Evolutionary conservation across 2,797 vertebrate genomes (phyloP), one percentile per base, ranked within the genome.

Genomic region (Tiaroga cobitis): DNA sequence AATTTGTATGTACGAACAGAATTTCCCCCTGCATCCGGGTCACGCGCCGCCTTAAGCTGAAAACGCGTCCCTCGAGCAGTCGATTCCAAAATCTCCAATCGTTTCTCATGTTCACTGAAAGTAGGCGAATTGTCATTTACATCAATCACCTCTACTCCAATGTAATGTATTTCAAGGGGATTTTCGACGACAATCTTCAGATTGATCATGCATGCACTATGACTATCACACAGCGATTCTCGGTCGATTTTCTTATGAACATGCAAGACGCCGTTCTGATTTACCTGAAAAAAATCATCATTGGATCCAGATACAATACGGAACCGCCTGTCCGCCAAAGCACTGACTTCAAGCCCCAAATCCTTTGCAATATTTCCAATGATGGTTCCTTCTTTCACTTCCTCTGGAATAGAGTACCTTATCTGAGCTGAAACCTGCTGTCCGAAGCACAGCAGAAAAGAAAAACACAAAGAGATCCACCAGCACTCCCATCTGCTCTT

Each of bases 301-400:
- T 87, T 88, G 1, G 92, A 90, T 84, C 94, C 92, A 70, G 95
- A 94, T 18, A 96, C 89, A 39, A 96, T 94, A 61, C 95, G 94
- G 81, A 95, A 93, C 72, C 93, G 90, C 54, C 92, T 90, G 1
- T 90, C 87, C 8, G 32, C 87, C 86, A 96, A 90, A 68, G 91
- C 87, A 8, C 51, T 73, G 7, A 90, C 46, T 80, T 95, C 93
- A 83, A 96, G 81, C 0, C 94, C 94, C 13, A 96, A 85, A 82
- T 97, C 96, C 85, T 94, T 95, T 4, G 94, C 90, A 46, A 96
- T 89, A 85, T 95, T 93, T 11, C 95, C 96, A 86, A 96, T 93
- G 46, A 93, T 89, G 29, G 93, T 89, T 61, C 94, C 95, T 82
- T 93, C 93, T 21, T 91, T 88, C 1, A 92, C 83, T 77, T 96